Percentiles rank a stretch among this genome's conserved stretches.
Evolutionary conservation across 2,888 invertebrate genomes (phyloP).

Genomic region (Listrodromus nycthemerus): DNA sequence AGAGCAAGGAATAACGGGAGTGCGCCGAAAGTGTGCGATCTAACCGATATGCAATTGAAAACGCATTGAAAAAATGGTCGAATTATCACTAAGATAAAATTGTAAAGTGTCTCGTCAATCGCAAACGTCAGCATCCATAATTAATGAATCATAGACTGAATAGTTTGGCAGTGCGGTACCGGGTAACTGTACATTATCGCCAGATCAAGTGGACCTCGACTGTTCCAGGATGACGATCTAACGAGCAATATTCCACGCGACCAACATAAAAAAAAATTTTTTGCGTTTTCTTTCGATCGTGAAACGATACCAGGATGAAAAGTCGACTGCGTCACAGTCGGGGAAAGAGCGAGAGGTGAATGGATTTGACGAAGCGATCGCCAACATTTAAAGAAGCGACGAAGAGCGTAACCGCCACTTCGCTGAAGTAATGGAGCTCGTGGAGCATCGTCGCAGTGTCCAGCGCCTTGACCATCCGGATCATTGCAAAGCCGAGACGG

Average conservation of each 20-base stretch:
- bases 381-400: conserved; percentile 31
- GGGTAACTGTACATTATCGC: not conserved
- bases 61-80: not conserved
- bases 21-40: conserved; percentile 46
- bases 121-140: not conserved
- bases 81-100: not conserved
- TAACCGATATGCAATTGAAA: not conserved
- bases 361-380: conserved; percentile 27
- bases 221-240: conserved; percentile 18
- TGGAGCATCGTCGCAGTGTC: conserved; percentile 66
- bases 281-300: not conserved
- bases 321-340: conserved; percentile 68
- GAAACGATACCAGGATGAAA: conserved; percentile 67
- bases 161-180: conserved; percentile 12
- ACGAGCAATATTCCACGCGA: conserved; percentile 1
- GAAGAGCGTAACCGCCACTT: conserved; percentile 5
- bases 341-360: conserved; percentile 63
- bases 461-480: conserved; percentile 66
- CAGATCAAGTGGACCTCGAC: not conserved
- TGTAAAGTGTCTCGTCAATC: not conserved
- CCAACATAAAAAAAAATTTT: not conserved
- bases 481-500: conserved; percentile 65
- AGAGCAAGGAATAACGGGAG: conserved; percentile 30
- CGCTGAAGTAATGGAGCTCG: conserved; percentile 66
- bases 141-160: conserved; percentile 19